phyloP scores from a whole-genome alignment of 2,888 invertebrate species.

The Saturnia pavonia region DNA sequence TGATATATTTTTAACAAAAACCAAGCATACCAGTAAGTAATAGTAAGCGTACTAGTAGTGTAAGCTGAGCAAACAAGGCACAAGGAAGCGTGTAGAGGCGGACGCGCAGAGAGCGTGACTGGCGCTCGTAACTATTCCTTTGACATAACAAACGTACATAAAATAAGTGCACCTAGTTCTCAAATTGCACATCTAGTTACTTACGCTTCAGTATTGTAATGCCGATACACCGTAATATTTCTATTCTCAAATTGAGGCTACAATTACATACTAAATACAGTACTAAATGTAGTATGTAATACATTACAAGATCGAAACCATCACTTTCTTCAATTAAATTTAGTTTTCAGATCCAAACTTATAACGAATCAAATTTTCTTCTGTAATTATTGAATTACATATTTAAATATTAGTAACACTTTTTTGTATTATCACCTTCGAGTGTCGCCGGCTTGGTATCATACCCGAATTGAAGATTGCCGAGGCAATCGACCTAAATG shows the following conservation, averaged over 20 bases:
- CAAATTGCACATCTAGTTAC: background rate
- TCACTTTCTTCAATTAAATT: too few relatives aligned
- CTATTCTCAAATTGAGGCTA: background rate
- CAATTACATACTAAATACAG: background rate
- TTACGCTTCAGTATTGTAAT: background rate
- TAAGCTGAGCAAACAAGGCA: conserved; percentile 31
- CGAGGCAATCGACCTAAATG: too few relatives aligned
- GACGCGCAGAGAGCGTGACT: conserved; percentile 49
- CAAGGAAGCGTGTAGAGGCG: conserved; percentile 31
- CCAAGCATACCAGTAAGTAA: background rate
- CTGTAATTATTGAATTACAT: too few relatives aligned
- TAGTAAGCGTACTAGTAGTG: conserved; percentile 12
- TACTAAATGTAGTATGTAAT: background rate
- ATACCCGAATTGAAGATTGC: too few relatives aligned
- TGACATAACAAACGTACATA: conserved; percentile 49
- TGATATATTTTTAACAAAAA: background rate
- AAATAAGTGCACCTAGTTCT: conserved; percentile 25
- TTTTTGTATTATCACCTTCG: too few relatives aligned
- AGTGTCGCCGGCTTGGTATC: too few relatives aligned
- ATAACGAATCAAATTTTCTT: too few relatives aligned
- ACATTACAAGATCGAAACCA: too few relatives aligned
- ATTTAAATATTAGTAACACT: too few relatives aligned
- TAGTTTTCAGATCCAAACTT: too few relatives aligned
- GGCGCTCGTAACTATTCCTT: conserved; percentile 56
- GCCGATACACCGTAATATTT: background rate